Evolutionary conservation across 2,113 vertebrate genomes (phyloP), one percentile per base, ranked within the genome.

Genomic region (Anthoscopus minutus): DNA sequence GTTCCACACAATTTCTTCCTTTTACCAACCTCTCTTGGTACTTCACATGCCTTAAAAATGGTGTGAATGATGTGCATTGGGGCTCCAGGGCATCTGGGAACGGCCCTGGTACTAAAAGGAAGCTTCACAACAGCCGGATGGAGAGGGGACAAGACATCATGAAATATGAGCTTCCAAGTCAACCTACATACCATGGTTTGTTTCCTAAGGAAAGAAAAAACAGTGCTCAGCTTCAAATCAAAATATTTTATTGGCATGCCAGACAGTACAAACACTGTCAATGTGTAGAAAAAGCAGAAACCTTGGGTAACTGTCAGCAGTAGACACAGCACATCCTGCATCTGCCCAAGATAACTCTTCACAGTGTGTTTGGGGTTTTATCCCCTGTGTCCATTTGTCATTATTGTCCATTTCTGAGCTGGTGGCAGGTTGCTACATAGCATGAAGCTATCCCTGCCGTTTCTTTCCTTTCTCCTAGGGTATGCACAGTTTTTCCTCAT

Each of bases 391-490:
- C 96, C 95, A 97, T 97, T 97, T 96, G 96, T 97, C 97, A 97
- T 97, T 92, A 97, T 97, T 97, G 96, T 96, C 97, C 96, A 69
- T 97, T 96, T 86, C 94, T 73, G 62, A 88, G 88, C 79, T 88
- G 69, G 90, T 95, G 88, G 96, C 96, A 97, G 95, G 94, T 94
- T 97, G 96, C 65, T 95, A 96, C 95, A 95, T 97, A 96, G 94
- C 95, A 92, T 97, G 96, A 94, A 95, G 94, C 60, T 97, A 86
- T 94, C 70, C 95, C 96, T 92, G 95, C 95, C 67, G 25, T 97
- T 94, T 97, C 96, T 95, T 97, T 92, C 95, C 94, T 95, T 97
- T 97, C 95, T 97, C 94, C 95, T 97, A 97, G 95, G 95, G 96
- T 97, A 94, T 69, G 81, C 94, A 95, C 94, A 96, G 93, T 96